These are phyloP conservation scores for Phyllotreta striolata DNA, from an alignment of 2,888 invertebrate species.

Conservation along the genomic window DNA sequence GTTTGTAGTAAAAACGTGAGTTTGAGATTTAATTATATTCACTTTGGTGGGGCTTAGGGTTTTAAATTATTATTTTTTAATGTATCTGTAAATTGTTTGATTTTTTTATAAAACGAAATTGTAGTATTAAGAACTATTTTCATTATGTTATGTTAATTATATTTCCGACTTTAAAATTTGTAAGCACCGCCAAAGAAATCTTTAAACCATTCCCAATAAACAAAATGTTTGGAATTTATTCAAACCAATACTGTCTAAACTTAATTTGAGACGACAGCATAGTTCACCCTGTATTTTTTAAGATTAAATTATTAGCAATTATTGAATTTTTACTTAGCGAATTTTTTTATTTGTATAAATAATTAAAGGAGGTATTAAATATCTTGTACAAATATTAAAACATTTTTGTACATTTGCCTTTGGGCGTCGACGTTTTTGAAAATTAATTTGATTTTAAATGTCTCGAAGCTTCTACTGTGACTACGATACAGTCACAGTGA, in stretches of 20 bases:
- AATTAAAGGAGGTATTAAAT: constrained; percentile 38
- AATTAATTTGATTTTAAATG: too few relatives aligned
- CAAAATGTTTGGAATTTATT: background rate
- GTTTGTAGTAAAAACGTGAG: background rate
- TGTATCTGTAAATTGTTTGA: background rate
- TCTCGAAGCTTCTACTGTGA: background rate
- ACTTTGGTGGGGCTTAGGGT: too few relatives aligned
- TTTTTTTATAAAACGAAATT: too few relatives aligned
- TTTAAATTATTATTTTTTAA: background rate
- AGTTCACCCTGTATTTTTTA: constrained; percentile 39
- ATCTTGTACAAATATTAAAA: constrained; percentile 44
- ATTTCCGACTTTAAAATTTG: too few relatives aligned
- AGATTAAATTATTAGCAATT: constrained; percentile 45
- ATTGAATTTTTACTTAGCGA: constrained; percentile 43
- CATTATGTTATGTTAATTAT: too few relatives aligned
- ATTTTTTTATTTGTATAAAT: constrained; percentile 35
- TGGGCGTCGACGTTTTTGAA: constrained; percentile 1
- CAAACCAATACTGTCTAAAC: constrained; percentile 11
- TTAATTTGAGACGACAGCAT: constrained; percentile 11
- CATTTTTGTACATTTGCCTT: constrained; percentile 11
- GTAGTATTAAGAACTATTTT: too few relatives aligned
- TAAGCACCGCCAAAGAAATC: too few relatives aligned
- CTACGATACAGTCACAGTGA: background rate
- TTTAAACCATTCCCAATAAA: too few relatives aligned
- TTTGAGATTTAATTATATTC: too few relatives aligned